phyloP scores from a whole-genome alignment of 2,888 invertebrate genomes.

The Patella ulyssiponensis region DNA sequence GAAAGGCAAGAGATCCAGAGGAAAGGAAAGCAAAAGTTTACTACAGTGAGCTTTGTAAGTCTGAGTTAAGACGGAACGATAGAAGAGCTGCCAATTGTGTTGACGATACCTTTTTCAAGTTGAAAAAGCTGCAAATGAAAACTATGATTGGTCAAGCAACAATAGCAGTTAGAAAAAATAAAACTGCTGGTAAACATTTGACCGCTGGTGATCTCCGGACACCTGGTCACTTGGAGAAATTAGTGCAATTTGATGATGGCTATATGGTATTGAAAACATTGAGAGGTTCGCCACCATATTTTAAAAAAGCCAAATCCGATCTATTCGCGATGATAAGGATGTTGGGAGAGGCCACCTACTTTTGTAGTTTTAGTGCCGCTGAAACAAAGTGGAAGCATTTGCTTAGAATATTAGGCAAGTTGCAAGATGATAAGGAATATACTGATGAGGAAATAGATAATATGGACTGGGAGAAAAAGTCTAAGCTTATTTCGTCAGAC shows the following conservation, averaged over 20 bases:
- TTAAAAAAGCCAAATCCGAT: neutral
- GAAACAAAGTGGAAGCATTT: neutral
- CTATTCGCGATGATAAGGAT: conserved; percentile 46
- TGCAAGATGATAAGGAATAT: conserved; percentile 6
- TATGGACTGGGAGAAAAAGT: conserved; percentile 39
- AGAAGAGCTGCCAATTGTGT: too few species aligned
- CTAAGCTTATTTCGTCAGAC: conserved; percentile 38
- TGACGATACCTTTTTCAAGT: neutral
- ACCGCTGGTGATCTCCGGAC: too few species aligned
- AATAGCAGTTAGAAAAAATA: too few species aligned
- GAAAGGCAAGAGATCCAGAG: too few species aligned
- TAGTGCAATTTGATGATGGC: too few species aligned
- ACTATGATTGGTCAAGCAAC: too few species aligned
- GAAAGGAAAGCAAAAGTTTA: neutral
- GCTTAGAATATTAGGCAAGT: too few species aligned
- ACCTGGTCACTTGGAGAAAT: too few species aligned
- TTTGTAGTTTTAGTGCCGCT: conserved; percentile 34
- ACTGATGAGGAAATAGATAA: conserved; percentile 23
- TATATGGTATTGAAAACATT: too few species aligned
- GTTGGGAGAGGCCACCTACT: conserved; percentile 39
- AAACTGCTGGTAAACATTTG: too few species aligned
- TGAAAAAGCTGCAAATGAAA: too few species aligned
- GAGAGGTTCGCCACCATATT: conserved; percentile 16
- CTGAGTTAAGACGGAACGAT: too few species aligned
- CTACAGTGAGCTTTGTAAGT: conserved; percentile 22